A percentile compares a stretch with the other conserved stretches of the same genome.
Evolutionary conservation across 2,113 vertebrate genomes (phyloP).

Genomic region (Dromas ardeola): DNA sequence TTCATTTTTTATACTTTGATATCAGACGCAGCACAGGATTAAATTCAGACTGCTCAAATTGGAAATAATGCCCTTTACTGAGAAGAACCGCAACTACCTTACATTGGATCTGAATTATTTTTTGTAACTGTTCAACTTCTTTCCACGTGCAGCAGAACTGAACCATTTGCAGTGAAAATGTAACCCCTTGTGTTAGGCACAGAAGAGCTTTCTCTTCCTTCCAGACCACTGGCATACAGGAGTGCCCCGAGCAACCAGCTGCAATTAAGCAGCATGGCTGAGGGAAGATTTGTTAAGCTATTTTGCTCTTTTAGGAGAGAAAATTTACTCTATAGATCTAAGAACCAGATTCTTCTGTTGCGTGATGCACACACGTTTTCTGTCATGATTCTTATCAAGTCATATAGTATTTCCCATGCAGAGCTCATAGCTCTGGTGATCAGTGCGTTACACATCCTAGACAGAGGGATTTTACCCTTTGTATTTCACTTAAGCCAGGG

Average conservation of each 20-base stretch:
- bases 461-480: neutral
- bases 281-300: neutral
- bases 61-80: neutral
- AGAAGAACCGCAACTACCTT: neutral
- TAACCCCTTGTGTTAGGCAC: neutral
- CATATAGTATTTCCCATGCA: neutral
- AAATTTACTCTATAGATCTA: neutral
- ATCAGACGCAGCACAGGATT: neutral
- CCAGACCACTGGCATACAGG: neutral
- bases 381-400: neutral
- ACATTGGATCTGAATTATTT: neutral
- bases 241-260: neutral
- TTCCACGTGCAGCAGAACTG: neutral
- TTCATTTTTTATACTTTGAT: neutral
- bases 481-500: conserved; percentile 6
- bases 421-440: neutral
- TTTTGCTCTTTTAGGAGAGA: neutral
- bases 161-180: neutral
- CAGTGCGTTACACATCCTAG: neutral
- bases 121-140: neutral
- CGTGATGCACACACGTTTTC: neutral
- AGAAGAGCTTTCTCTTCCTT: neutral
- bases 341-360: neutral
- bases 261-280: neutral
- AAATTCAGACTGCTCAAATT: neutral